A percentile compares a stretch with the other conserved stretches of the same genome.
Evolutionary conservation across 1,140 invertebrate species (phyloP).

Genomic region (Vanessa tameamea): DNA sequence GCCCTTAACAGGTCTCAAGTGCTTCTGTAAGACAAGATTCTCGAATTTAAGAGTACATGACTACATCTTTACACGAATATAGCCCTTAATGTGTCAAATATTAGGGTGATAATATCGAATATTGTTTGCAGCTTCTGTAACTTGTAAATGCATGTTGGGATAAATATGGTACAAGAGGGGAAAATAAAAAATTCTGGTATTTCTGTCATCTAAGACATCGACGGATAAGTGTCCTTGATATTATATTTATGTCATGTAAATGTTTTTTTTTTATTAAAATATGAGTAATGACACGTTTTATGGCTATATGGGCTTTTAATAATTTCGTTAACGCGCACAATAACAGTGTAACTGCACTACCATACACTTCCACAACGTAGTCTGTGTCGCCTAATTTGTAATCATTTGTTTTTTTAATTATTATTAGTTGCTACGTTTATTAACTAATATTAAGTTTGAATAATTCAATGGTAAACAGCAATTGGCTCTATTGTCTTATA

Average conservation of each 20-base stretch:
- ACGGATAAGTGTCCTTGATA: background rate
- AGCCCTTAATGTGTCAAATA: background rate
- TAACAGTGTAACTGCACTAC: too few relatives aligned
- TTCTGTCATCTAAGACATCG: constrained; percentile 5
- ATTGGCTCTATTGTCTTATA: too few relatives aligned
- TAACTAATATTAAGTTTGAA: too few relatives aligned
- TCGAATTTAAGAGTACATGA: constrained; percentile 25
- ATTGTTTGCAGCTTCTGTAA: background rate
- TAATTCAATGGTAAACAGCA: too few relatives aligned
- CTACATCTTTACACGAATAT: constrained; percentile 5
- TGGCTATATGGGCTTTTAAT: background rate
- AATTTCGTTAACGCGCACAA: too few relatives aligned
- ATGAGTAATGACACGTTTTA: background rate
- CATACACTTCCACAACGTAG: too few relatives aligned
- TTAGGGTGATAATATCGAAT: background rate
- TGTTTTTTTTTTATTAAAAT: background rate
- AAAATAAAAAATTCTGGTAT: constrained; percentile 22
- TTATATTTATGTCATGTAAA: background rate
- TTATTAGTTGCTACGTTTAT: too few relatives aligned
- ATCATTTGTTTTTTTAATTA: too few relatives aligned
- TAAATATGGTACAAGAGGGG: constrained; percentile 15
- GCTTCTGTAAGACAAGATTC: constrained; percentile 32
- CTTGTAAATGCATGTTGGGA: constrained; percentile 4
- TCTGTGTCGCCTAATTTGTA: too few relatives aligned
- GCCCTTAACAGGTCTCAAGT: constrained; percentile 34